Evolutionary conservation across 1,140 invertebrate genomes (phyloP), one percentile per base, ranked within the genome.

Genomic region (Zaprionus ornatus): DNA sequence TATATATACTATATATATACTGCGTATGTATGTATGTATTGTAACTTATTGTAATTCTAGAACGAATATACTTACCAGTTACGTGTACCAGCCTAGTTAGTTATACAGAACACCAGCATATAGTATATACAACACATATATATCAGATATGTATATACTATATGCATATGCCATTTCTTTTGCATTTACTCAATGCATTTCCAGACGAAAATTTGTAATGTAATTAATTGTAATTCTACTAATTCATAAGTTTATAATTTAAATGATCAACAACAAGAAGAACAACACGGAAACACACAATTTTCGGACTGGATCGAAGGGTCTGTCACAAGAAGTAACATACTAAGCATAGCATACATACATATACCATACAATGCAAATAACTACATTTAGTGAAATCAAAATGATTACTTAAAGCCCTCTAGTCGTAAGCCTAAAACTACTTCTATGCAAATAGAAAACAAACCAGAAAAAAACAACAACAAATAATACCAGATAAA

Each of bases 101-200:
- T 84, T 80, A 78, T 62, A 76, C 61, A 50, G 10, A 23, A 50
- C 17, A 48, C 17, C 9, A 45, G 19, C 19, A 48, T 21, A 48
- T 55, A 45, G 17, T 21, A 21, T 60, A 48, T 68, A 55, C 32
- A 45, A 27, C 27, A 52, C 45, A 65, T 63, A 63, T 48, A 63
- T 63, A 65, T 29, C 17, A 50, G 29, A 54, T 50, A 64, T 64
- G 48, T 64, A 65, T 40, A 48, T 48, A 37, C 35, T 55, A 50
- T 61, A 25, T 40, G 23, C 13, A 32, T 63, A 35, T 63, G 55
- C 57, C 61, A 82, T 87, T 88, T 88, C 62, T 64, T 87, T 84
- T 90, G 85, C 85, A 90, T 90, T 90, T 90, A 88, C 79, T 50
- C 29, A 88, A 90, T 85, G 85, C 85, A 90, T 90, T 90, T 90